A percentile compares a stretch with the other conserved stretches of the same genome.
Evolutionary conservation across 2,113 vertebrate species (phyloP).

Genomic region (Odocoileus hemionus): DNA sequence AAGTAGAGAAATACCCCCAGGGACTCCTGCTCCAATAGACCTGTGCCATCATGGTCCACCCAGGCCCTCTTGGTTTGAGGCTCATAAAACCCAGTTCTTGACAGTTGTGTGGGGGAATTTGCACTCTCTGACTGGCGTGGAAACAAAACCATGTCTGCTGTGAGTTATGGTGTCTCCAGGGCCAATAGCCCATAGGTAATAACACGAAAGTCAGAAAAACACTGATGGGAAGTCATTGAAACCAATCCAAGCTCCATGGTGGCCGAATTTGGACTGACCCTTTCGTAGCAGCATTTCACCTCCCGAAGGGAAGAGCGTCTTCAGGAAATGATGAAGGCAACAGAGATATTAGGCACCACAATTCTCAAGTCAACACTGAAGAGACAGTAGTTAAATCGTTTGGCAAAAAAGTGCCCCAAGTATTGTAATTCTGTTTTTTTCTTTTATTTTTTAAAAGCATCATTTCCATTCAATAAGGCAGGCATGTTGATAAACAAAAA

Average conservation of each 20-base stretch:
- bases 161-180: constrained; percentile 10
- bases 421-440: constrained; percentile 51
- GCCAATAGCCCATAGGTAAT: constrained; percentile 37
- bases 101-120: background rate
- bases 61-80: background rate
- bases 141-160: background rate
- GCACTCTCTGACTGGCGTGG: constrained; percentile 14
- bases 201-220: constrained; percentile 15
- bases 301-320: background rate
- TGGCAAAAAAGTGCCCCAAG: constrained; percentile 23
- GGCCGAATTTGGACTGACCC: background rate
- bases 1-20: background rate
- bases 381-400: constrained; percentile 43
- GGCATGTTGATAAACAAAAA: background rate
- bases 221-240: constrained; percentile 40
- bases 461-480: constrained; percentile 2
- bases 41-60: background rate
- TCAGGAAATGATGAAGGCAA: constrained; percentile 45
- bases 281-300: background rate
- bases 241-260: constrained; percentile 39
- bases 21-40: background rate
- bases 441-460: background rate
- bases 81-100: constrained; percentile 3
- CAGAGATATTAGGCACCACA: background rate
- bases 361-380: background rate